A percentile compares a stretch with the other conserved stretches of the same genome.
These are phyloP conservation scores for Perodicticus potto DNA, from an alignment of 2,797 vertebrate species.

Conservation along the genomic window DNA sequence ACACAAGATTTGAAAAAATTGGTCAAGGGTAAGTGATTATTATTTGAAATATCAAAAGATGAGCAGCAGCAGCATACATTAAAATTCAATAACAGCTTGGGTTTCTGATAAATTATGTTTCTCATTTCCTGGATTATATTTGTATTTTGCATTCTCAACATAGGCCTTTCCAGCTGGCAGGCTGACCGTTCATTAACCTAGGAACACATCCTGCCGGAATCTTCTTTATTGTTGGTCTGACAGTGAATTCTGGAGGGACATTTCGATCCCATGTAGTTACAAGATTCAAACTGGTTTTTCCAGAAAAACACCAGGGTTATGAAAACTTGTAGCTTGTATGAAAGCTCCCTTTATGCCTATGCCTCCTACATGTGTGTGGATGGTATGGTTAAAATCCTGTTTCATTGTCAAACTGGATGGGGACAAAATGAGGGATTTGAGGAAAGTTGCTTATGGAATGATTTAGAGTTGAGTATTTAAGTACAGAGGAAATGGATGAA, in stretches of 20 bases:
- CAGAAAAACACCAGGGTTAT: neutral
- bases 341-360: neutral
- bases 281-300: constrained; percentile 23
- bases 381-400: neutral
- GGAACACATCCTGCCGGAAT: constrained; percentile 31
- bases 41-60: constrained; percentile 59
- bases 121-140: constrained; percentile 48
- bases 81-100: neutral
- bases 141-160: constrained; percentile 49
- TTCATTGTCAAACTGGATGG: constrained; percentile 41
- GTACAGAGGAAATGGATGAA: neutral
- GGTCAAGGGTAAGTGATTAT: constrained; percentile 95
- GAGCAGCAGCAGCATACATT: neutral
- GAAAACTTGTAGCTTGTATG: neutral
- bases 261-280: constrained; percentile 15
- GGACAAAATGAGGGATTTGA: neutral
- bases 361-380: neutral
- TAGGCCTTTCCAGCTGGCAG: constrained; percentile 30
- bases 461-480: neutral
- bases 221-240: neutral
- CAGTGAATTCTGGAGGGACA: neutral
- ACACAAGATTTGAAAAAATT: constrained; percentile 98
- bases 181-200: constrained; percentile 29
- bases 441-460: neutral
- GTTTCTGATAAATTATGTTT: constrained; percentile 28